These are phyloP conservation scores for Plecotus auritus DNA, from an alignment of 2,113 vertebrate species.

Conservation along the genomic window DNA sequence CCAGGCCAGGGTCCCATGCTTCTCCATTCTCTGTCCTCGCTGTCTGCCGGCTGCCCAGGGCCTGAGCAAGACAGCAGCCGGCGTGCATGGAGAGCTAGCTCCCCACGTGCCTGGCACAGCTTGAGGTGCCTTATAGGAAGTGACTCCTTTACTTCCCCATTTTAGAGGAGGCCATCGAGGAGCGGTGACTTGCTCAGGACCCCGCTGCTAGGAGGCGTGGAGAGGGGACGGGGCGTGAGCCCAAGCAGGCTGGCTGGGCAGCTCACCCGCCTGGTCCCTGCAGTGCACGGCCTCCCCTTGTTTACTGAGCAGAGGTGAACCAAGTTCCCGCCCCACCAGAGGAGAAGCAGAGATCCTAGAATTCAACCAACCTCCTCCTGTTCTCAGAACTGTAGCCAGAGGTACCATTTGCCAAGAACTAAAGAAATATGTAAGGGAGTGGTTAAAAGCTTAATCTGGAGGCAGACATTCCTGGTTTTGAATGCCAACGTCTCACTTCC, in stretches of 20 bases:
- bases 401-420: slow-evolving; percentile 16
- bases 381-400: slow-evolving; percentile 30
- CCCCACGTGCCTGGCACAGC: rapidly evolving
- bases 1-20: not conserved
- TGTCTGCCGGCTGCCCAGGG: not conserved
- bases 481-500: not conserved
- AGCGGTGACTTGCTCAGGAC: not conserved
- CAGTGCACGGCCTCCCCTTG: not conserved
- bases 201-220: not conserved
- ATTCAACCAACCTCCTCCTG: not conserved
- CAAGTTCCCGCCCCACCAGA: not conserved
- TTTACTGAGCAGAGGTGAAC: not conserved
- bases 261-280: not conserved
- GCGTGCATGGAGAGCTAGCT: rapidly evolving
- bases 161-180: not conserved
- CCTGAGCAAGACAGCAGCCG: not conserved
- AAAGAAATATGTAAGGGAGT: slow-evolving; percentile 18
- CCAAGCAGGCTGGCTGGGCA: rapidly evolving
- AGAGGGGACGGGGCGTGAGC: not conserved
- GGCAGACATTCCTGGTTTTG: not conserved
- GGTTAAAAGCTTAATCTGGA: not conserved
- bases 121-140: rapidly evolving
- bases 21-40: not conserved
- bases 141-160: not conserved
- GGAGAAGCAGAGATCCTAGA: not conserved